These are phyloP conservation scores for Tachysurus fulvidraco DNA, from an alignment of 2,113 vertebrate genomes.

Conservation along the genomic window DNA sequence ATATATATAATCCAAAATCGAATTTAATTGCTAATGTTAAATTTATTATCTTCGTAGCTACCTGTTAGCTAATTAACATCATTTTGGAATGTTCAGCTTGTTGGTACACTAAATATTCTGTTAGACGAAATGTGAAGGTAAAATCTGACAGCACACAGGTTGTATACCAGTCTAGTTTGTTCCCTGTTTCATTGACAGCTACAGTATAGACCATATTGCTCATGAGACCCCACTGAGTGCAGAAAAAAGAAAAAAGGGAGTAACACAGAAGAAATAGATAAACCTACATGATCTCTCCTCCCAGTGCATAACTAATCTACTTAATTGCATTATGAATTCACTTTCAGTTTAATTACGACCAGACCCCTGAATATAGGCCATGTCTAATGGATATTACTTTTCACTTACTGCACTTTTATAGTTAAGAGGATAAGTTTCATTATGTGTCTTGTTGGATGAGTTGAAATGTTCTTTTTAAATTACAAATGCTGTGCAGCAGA, in stretches of 20 bases:
- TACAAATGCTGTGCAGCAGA: background rate
- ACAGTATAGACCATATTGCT: background rate
- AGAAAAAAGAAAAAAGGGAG: background rate
- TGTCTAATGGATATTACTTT: conserved; percentile 52
- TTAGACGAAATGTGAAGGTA: background rate
- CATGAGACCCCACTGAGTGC: background rate
- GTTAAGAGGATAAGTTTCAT: background rate
- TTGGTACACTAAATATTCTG: background rate
- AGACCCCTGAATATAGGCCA: conserved; percentile 27
- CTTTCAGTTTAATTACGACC: conserved; percentile 50
- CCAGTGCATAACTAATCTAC: conserved; percentile 53
- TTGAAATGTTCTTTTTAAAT: background rate
- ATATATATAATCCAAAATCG: background rate
- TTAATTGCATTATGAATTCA: conserved; percentile 46
- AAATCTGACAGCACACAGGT: background rate
- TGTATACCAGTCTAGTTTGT: background rate
- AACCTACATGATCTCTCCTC: background rate
- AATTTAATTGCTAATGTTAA: background rate
- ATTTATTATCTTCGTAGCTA: background rate
- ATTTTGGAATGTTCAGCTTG: background rate
- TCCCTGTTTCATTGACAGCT: background rate
- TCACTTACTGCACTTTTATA: conserved; percentile 32
- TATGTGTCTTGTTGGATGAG: background rate
- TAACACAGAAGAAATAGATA: background rate
- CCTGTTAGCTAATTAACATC: background rate